Evolutionary conservation across 2,888 invertebrate genomes (phyloP).

Genomic region (Odontocerum albicorne): DNA sequence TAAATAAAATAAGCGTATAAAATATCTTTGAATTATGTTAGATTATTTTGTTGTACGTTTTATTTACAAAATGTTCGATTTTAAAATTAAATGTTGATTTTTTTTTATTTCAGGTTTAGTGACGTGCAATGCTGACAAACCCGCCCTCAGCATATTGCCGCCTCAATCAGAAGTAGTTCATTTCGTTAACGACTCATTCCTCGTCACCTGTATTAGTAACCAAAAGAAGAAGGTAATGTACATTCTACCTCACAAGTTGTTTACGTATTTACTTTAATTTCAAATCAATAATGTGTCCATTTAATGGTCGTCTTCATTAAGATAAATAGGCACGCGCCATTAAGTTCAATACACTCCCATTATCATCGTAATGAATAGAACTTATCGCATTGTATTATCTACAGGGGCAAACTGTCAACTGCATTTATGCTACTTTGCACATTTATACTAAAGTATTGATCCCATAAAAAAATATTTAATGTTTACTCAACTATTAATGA

Average conservation of each 20-base stretch:
- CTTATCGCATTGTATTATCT: too few species aligned
- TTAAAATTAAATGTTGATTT: too few species aligned
- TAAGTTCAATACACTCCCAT: neutral
- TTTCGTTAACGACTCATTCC: slow-evolving; percentile 20
- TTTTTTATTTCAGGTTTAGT: slow-evolving; percentile 17
- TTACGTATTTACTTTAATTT: neutral
- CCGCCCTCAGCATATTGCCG: slow-evolving; percentile 15
- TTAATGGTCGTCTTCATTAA: neutral
- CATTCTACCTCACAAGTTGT: neutral
- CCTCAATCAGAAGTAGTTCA: slow-evolving; percentile 16
- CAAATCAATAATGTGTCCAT: neutral
- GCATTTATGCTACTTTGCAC: too few species aligned
- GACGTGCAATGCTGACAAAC: slow-evolving; percentile 8
- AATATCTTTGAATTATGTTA: too few species aligned
- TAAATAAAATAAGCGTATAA: too few species aligned
- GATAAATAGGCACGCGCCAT: neutral
- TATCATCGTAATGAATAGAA: too few species aligned
- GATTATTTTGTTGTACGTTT: too few species aligned
- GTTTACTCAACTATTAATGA: too few species aligned
- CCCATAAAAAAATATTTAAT: too few species aligned
- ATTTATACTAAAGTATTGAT: too few species aligned
- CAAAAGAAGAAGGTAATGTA: slow-evolving; percentile 15
- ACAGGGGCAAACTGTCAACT: too few species aligned
- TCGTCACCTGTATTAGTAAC: slow-evolving; percentile 22
- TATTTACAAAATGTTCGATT: too few species aligned